Percentiles rank a stretch among this genome's conserved stretches.
These are phyloP conservation scores for Oxyruncus cristatus DNA, from an alignment of 2,113 vertebrate species.

Conservation along the genomic window DNA sequence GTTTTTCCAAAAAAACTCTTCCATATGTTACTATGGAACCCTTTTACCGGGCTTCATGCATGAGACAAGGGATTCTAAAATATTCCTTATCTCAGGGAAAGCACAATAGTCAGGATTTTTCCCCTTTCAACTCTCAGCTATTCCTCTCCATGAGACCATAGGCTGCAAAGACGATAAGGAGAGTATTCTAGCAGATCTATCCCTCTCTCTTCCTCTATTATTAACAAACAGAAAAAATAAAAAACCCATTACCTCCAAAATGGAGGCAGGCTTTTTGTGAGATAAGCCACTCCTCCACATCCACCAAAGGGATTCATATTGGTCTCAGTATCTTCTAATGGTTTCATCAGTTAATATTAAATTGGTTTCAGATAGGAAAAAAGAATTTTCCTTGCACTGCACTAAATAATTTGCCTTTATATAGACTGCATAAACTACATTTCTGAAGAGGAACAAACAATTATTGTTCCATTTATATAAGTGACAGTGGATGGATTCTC, in stretches of 20 bases:
- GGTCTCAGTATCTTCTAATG: constrained; percentile 31
- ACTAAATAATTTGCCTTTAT: constrained; percentile 26
- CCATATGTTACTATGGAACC: constrained; percentile 35
- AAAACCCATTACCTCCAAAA: constrained; percentile 32
- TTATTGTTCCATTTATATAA: neutral
- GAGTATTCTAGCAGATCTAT: constrained; percentile 23
- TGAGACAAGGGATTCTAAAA: constrained; percentile 49
- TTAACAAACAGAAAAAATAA: neutral
- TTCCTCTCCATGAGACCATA: neutral
- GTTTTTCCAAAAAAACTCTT: constrained; percentile 6
- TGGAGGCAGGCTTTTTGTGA: constrained; percentile 19
- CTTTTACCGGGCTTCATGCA: constrained; percentile 8
- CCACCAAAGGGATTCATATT: neutral
- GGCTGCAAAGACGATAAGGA: constrained; percentile 18
- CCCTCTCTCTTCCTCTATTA: constrained; percentile 28
- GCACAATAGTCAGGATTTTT: constrained; percentile 51
- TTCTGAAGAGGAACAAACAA: constrained; percentile 28
- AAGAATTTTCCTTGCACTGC: neutral
- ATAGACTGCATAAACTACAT: neutral
- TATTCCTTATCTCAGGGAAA: constrained; percentile 43
- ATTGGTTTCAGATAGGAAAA: constrained; percentile 36
- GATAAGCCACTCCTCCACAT: constrained; percentile 45
- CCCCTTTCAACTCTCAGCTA: constrained; percentile 38
- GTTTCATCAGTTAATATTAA: constrained; percentile 53
- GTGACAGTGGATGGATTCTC: neutral